Base-by-base conservation (phyloP, 2,797 vertebrate species). In the Manis javanica region DNA sequence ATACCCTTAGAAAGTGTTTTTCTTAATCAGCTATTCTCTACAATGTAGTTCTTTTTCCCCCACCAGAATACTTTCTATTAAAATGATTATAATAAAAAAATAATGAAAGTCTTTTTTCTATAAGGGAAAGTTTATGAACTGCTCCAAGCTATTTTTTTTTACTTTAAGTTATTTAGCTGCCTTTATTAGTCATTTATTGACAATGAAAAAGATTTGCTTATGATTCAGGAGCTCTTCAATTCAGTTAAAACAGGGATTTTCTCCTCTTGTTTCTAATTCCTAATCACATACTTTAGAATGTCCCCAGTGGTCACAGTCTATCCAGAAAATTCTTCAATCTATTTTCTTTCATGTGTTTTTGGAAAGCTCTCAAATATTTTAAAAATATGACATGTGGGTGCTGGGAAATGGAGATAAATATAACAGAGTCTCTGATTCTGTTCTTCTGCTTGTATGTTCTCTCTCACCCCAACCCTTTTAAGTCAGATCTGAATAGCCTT, bases 281-380 rank as follows among this genome's bases (percentile, higher is more conserved):
- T 79, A 26, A 55, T 72, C 24, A 57, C 18, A 0, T 51, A 69
- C 16, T 72, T 91, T 39, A 87, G 79, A 87, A 75, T 93, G 71
- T 82, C 11, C 42, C 34, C 29, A 46, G 18, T 7, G 13, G 66
- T 91, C 71, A 91, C 14, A 78, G 55, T 39, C 23, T 46, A 42
- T 61, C n/a, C 63, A 88, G 68, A 95, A 87, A 96, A 90, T 81
- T 92, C 77, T 94, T 92, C 74, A 68, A 51, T 63, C 46, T 92
- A 83, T 92, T 95, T 94, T 90, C 39, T 94, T 87, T 77, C 37
- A n/a, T 87, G 63, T 91, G 24, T 90, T 87, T 98, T 94, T 87
- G 82, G 90, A 96, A 96, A 95, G 24, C 85, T 91, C 39, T 68
- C 68, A 92, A 97, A 64, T 77, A 69, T 96, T 90, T 92, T 94